Percentiles rank a stretch among this genome's conserved stretches.
These are phyloP conservation scores for Tragopan temminckii DNA, from an alignment of 2,797 vertebrate genomes.

Conservation along the genomic window DNA sequence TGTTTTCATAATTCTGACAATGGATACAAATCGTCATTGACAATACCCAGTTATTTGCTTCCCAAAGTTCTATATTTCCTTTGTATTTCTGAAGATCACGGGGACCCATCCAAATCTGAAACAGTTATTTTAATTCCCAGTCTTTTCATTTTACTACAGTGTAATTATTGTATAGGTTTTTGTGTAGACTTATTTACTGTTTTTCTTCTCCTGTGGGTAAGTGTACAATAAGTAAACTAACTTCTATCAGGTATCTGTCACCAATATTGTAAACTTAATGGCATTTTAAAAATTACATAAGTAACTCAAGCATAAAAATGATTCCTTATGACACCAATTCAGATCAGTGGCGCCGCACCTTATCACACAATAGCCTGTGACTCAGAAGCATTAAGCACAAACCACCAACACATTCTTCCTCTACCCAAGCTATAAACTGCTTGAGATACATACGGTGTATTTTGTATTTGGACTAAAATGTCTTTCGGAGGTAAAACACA, in stretches of 20 bases:
- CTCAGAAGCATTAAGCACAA: conserved; percentile 26
- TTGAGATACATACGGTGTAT: background rate
- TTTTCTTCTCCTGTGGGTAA: conserved; percentile 37
- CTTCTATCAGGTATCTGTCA: conserved; percentile 22
- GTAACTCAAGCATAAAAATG: conserved; percentile 39
- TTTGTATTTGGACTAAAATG: background rate
- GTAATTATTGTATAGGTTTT: conserved; percentile 66
- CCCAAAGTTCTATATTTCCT: background rate
- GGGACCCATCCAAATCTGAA: background rate
- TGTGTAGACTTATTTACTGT: conserved; percentile 34
- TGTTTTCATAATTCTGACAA: background rate
- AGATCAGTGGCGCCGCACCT: conserved; percentile 6
- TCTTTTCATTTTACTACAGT: conserved; percentile 35
- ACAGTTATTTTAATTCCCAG: background rate
- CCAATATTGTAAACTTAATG: conserved; percentile 38
- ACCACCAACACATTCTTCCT: background rate
- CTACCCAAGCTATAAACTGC: background rate
- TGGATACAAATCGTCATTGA: background rate
- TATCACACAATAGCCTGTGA: background rate
- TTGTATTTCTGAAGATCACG: conserved; percentile 13
- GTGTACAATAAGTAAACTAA: conserved; percentile 32
- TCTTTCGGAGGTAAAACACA: background rate
- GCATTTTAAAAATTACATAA: conserved; percentile 13
- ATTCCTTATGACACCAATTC: conserved; percentile 19
- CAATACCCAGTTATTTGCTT: background rate